A percentile compares a stretch with the other conserved stretches of the same genome.
Evolutionary conservation across 2,113 vertebrate species (phyloP).

Genomic region (Carlito syrichta): DNA sequence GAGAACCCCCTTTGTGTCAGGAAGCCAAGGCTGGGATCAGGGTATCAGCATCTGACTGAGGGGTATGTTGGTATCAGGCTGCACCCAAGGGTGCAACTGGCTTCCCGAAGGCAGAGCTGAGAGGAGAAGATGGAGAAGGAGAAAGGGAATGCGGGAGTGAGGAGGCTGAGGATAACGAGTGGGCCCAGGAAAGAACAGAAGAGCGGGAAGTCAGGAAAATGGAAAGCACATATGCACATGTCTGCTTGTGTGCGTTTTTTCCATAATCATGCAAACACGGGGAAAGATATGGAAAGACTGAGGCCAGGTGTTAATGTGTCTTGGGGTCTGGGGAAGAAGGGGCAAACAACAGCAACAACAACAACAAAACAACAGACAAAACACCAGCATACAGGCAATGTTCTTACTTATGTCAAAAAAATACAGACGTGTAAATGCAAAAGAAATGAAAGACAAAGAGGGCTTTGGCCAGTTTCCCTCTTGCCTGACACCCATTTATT

Average conservation of each 20-base stretch:
- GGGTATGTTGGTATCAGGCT: background rate
- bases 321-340: background rate
- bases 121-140: background rate
- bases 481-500: background rate
- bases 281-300: background rate
- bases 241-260: rapidly evolving
- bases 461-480: background rate
- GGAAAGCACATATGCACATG: rapidly evolving
- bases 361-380: background rate
- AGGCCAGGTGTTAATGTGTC: background rate
- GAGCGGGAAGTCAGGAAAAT: background rate
- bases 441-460: background rate
- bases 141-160: background rate
- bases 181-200: rapidly evolving
- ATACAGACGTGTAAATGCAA: background rate
- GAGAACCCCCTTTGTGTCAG: background rate
- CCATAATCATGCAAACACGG: background rate
- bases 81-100: background rate
- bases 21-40: background rate
- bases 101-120: background rate
- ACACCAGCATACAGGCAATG: background rate
- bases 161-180: background rate
- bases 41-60: background rate
- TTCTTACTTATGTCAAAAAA: background rate
- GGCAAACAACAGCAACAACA: no score